phyloP scores from a whole-genome alignment of 1,140 invertebrate species.

The Pygmarrhopalites habei region DNA sequence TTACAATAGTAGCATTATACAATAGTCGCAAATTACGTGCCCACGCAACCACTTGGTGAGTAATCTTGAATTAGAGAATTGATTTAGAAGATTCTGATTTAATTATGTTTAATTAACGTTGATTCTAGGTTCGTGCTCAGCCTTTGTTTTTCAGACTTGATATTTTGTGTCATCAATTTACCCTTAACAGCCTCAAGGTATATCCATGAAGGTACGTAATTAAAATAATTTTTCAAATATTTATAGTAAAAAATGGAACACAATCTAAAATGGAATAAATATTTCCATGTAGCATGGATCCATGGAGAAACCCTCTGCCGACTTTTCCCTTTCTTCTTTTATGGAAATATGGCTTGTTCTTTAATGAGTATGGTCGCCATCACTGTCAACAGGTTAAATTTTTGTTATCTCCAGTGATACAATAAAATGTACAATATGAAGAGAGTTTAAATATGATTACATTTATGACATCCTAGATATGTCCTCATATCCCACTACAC shows the following conservation, averaged over 20 bases:
- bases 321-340: constrained; percentile 81
- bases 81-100: too few species aligned
- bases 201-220: too few species aligned
- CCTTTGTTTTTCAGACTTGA: constrained; percentile 72
- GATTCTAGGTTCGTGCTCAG: constrained; percentile 81
- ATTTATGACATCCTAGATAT: constrained; percentile 55
- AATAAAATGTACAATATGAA: neutral
- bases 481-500: constrained; percentile 70
- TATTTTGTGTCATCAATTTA: constrained; percentile 76
- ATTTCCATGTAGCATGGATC: constrained; percentile 71
- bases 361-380: constrained; percentile 82
- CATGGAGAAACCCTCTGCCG: constrained; percentile 69
- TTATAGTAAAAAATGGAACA: too few species aligned
- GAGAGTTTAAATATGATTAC: neutral
- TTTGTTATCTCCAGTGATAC: neutral
- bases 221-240: too few species aligned
- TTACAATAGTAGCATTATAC: constrained; percentile 67
- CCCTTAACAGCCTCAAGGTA: constrained; percentile 64
- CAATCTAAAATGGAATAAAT: too few species aligned
- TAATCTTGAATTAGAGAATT: too few species aligned
- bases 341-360: constrained; percentile 79
- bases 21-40: constrained; percentile 65
- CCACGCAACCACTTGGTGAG: constrained; percentile 79
- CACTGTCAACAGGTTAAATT: constrained; percentile 73
- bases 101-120: too few species aligned